Evolutionary conservation across 2,113 vertebrate species (phyloP).

Genomic region (Tichodroma muraria): DNA sequence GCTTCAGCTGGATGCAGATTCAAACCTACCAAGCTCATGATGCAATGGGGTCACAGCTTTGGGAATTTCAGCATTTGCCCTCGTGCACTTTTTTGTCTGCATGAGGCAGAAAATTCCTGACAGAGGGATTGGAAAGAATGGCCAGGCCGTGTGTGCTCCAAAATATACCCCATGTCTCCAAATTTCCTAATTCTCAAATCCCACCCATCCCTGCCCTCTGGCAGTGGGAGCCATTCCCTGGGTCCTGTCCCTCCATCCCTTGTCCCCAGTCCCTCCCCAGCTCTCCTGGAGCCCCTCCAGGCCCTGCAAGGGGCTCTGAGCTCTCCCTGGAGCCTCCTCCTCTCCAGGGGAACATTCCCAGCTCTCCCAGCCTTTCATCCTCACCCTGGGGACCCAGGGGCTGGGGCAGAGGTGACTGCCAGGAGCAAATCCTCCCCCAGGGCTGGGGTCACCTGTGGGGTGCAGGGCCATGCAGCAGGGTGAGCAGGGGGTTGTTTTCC

Average conservation of each 20-base stretch:
- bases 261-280: neutral
- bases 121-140: neutral
- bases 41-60: neutral
- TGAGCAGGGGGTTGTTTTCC: fast-evolving
- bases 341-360: neutral
- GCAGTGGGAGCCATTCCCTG: neutral
- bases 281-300: neutral
- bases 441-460: neutral
- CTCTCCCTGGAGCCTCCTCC: neutral
- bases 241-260: neutral
- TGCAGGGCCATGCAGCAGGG: fast-evolving
- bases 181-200: neutral
- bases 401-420: neutral
- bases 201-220: neutral
- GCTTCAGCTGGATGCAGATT: neutral
- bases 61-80: neutral
- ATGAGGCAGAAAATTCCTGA: neutral
- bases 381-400: neutral
- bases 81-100: neutral
- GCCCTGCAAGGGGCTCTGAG: neutral
- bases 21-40: neutral
- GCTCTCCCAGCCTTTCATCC: neutral
- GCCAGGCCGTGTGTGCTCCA: neutral
- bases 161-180: fast-evolving
- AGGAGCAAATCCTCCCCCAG: fast-evolving